Evolutionary conservation across 2,113 vertebrate genomes (phyloP).

Genomic region (Salminus brasiliensis): DNA sequence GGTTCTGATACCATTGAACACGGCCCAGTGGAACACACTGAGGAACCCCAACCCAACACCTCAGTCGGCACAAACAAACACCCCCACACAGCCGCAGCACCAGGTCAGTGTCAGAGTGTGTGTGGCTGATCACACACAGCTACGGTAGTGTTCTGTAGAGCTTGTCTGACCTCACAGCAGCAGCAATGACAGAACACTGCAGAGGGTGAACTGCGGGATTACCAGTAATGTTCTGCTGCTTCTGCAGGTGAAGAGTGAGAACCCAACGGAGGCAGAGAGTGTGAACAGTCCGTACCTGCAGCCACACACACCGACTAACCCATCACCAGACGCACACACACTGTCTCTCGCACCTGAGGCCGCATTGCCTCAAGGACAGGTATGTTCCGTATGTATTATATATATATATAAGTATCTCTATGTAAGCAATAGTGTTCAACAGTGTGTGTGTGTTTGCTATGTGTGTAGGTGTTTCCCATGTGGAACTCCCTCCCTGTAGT

Average conservation of each 20-base stretch:
- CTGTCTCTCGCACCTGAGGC: slow-evolving; percentile 12
- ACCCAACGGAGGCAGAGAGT: background rate
- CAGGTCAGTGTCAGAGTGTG: background rate
- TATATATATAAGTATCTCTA: background rate
- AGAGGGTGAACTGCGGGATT: background rate
- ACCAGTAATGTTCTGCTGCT: background rate
- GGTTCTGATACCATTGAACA: slow-evolving; percentile 35
- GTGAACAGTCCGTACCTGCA: slow-evolving; percentile 25
- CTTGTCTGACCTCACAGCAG: background rate
- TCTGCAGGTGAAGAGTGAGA: background rate
- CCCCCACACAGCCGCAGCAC: background rate
- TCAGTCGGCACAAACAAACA: background rate
- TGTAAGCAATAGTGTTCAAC: too few relatives aligned
- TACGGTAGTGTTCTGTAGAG: background rate
- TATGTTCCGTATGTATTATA: too few relatives aligned
- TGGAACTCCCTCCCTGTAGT: slow-evolving; percentile 5
- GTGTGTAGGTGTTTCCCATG: background rate
- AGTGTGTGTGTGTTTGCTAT: background rate
- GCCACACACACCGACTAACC: background rate
- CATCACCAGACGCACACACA: background rate
- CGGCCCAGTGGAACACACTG: background rate
- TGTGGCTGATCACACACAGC: background rate
- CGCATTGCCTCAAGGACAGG: slow-evolving; percentile 36
- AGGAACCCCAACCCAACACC: background rate
- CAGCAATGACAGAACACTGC: too few relatives aligned